A percentile compares a stretch with the other conserved stretches of the same genome.
Conservation (phyloP, 2,797 vertebrate genomes). For the Selene dorsalis region DNA sequence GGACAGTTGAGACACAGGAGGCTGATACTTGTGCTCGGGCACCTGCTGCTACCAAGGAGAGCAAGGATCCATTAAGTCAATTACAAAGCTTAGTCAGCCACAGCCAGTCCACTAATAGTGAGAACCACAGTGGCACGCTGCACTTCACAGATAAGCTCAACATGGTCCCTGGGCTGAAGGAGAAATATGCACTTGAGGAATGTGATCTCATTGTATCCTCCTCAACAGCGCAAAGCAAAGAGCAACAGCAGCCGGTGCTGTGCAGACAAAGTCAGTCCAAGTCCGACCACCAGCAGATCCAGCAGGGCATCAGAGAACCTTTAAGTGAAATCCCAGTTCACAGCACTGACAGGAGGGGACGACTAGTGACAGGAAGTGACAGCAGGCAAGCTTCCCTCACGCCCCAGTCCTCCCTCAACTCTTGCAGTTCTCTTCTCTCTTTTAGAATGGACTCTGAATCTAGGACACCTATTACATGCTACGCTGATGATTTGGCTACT, state of each 20-base stretch:
- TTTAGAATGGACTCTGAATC: constrained; percentile 85
- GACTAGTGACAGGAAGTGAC: constrained; percentile 73
- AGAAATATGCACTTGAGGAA: constrained; percentile 70
- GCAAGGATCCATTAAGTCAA: constrained; percentile 65
- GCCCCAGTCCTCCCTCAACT: constrained; percentile 79
- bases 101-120: constrained; percentile 62
- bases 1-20: constrained; percentile 74
- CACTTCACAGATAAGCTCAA: constrained; percentile 69
- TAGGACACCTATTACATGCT: constrained; percentile 89
- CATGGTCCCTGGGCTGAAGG: constrained; percentile 58
- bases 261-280: constrained; percentile 70
- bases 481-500: constrained; percentile 95
- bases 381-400: constrained; percentile 81
- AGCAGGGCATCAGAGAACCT: constrained; percentile 65
- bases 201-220: constrained; percentile 53
- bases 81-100: constrained; percentile 68
- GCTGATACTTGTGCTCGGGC: constrained; percentile 64
- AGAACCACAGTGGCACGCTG: constrained; percentile 56
- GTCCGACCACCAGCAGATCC: constrained; percentile 75
- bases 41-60: constrained; percentile 64
- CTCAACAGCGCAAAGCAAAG: constrained; percentile 63
- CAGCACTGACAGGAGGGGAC: constrained; percentile 70
- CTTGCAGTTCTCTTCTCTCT: constrained; percentile 76
- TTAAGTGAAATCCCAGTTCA: constrained; percentile 78
- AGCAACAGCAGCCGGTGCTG: constrained; percentile 64